Evolutionary conservation across 2,113 vertebrate genomes (phyloP), one percentile per base, ranked within the genome.

Genomic region (Lepus americanus): DNA sequence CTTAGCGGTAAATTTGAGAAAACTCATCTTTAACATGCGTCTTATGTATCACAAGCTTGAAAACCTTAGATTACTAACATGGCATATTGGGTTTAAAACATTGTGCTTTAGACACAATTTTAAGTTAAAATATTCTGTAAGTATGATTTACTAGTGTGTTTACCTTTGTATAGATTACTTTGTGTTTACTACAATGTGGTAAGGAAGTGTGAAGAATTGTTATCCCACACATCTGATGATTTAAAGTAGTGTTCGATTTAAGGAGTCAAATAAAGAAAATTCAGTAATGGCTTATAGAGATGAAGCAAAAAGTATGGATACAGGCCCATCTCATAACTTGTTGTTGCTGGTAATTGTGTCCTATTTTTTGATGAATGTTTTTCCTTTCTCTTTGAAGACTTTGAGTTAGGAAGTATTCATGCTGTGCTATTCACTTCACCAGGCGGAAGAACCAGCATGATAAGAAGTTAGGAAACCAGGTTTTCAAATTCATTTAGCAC

Each of bases 151-250:
- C 27, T 80, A 67, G 20, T 85, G 66, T 67, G 55, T 87, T 33
- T 92, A 94, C 19, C 29, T 92, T 94, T 72, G 49, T 73, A 31
- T 76, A 92, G 73, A 10, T 80, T 79, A 33, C n/a, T 92, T 88
- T 88, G 74, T 22, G 59, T 85, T 39, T 74, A 20, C 33, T 72
- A 5, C 31, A 67, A 0, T 66, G 7, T 8, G 7, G 82, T 73
- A 73, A 73, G 14, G 72, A 89, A 63, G 66, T 64, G 53, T 81
- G 77, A 31, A 20, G 20, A 89, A 67, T 83, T 12, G 3, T 72
- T 36, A 51, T 27, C 33, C 4, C 53, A 9, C 4, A 2, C 59
- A 3, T 8, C 14, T 49, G 59, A 19, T 17, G 6, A 17, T 88
- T 87, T 51, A 83, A 53, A 83, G 59, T 59, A 22, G 6, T 55